Conservation (phyloP, 2,797 vertebrate genomes). For the Toxotes lorentzi region DNA sequence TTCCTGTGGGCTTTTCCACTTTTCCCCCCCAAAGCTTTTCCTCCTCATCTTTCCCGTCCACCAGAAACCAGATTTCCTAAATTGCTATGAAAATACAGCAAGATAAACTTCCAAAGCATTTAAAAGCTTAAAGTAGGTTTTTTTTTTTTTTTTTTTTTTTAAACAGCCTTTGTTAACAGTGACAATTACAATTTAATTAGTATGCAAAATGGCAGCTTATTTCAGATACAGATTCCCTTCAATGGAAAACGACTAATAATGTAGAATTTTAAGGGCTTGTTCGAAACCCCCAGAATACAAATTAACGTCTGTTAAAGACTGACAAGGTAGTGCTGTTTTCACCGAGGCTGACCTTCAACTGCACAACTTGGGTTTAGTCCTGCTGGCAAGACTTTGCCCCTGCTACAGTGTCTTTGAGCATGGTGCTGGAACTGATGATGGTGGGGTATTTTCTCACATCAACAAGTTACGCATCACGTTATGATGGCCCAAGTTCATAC, state of each 20-base stretch:
- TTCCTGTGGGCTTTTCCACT: background rate
- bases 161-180: conserved; percentile 52
- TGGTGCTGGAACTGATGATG: conserved; percentile 13
- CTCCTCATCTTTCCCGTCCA: conserved; percentile 8
- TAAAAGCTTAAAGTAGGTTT: conserved; percentile 43
- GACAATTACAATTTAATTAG: conserved; percentile 65
- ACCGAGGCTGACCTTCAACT: conserved; percentile 29
- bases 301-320: conserved; percentile 39
- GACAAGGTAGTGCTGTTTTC: conserved; percentile 31
- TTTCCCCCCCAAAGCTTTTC: conserved; percentile 11
- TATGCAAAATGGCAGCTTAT: conserved; percentile 56
- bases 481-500: background rate
- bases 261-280: conserved; percentile 28
- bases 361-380: conserved; percentile 13
- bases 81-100: conserved; percentile 13
- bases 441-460: conserved; percentile 1
- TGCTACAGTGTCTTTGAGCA: conserved; percentile 41
- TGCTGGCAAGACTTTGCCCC: conserved; percentile 1
- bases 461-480: background rate
- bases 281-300: conserved; percentile 57
- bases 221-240: conserved; percentile 37
- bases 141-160: background rate
- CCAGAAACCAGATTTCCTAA: conserved; percentile 22
- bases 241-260: conserved; percentile 14
- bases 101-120: conserved; percentile 45